Evolutionary conservation across 2,113 vertebrate genomes (phyloP), one percentile per base, ranked within the genome.

Genomic region (Oreamnos americanus): DNA sequence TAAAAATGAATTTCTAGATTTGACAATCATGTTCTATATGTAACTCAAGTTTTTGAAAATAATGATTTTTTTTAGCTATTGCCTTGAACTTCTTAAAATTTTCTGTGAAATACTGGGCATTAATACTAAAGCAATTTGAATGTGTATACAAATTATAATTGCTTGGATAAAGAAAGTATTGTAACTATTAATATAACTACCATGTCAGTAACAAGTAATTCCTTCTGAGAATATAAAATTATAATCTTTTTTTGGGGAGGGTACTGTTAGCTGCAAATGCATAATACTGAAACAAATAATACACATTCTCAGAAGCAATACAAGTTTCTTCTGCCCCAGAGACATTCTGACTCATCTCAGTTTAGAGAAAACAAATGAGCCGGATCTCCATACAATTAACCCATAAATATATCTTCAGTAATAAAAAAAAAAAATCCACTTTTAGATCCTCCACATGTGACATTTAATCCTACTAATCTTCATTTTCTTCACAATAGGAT

Each of bases 381-480:
- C 17, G 8, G 60, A 96, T 98, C 82, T 91, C 2, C 28, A 30
- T 92, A 96, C 45, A 97, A 97, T 97, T 98, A 97, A 92, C 93
- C 64, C 30, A 87, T 95, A 90, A 93, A 98, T 90, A 78, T 36
- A 4, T 47, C 91, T 97, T 55, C 93, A 95, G 92, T 95, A 91
- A 94, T 94, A 90, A 87, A 90, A 90, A 97, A 97, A 98, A 58
- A 17, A 96, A 98, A 92, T 55, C 13, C 17, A 96, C 96, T 98
- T 97, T 96, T 83, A 97, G 58, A 95, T 98, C 51, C 79, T 97
- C 76, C 94, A 91, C 74, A 43, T 74, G 62, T 93, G 94, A 97
- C 25, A 14, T 16, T 98, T 97, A 98, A 98, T 98, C 96, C 89
- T 30, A 64, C 8, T 97, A 98, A 98, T 98, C 88, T 93, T n/a